A percentile compares a stretch with the other conserved stretches of the same genome.
Evolutionary conservation across 1,140 invertebrate species (phyloP).

Genomic region (Drosophila parabipectinata): DNA sequence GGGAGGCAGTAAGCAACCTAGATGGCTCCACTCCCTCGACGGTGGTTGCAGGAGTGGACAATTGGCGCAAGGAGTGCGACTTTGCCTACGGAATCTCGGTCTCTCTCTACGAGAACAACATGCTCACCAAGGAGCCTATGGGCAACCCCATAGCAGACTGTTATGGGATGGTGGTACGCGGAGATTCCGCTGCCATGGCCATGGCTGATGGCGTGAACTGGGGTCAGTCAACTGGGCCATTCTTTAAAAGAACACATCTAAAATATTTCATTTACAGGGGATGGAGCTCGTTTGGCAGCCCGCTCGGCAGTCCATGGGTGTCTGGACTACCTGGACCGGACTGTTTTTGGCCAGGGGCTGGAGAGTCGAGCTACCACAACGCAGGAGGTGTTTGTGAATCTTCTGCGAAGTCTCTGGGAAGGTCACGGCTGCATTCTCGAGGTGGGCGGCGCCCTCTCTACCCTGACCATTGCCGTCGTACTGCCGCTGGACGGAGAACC

Average conservation of each 20-base stretch:
- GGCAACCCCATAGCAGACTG: slow-evolving; percentile 96
- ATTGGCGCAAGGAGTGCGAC: slow-evolving; percentile 89
- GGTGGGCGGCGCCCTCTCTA: slow-evolving; percentile 94
- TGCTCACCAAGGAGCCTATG: slow-evolving; percentile 89
- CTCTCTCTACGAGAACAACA: slow-evolving; percentile 92
- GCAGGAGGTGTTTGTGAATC: slow-evolving; percentile 90
- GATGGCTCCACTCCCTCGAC: slow-evolving; percentile 32
- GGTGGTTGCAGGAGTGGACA: slow-evolving; percentile 87
- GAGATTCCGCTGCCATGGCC: slow-evolving; percentile 92
- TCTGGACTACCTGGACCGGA: slow-evolving; percentile 93
- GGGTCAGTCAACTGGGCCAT: slow-evolving; percentile 86
- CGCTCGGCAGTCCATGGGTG: slow-evolving; percentile 94
- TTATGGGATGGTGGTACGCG: slow-evolving; percentile 92
- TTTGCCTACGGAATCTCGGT: slow-evolving; percentile 89
- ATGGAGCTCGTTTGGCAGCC: slow-evolving; percentile 94
- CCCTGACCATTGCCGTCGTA: slow-evolving; percentile 92
- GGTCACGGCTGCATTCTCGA: slow-evolving; percentile 95
- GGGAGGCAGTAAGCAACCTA: slow-evolving; percentile 78
- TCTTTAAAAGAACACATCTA: not conserved
- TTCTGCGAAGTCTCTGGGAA: slow-evolving; percentile 93
- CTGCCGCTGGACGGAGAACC: slow-evolving; percentile 85
- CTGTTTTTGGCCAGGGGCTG: slow-evolving; percentile 86
- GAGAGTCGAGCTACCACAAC: slow-evolving; percentile 76
- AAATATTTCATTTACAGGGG: slow-evolving; percentile 84
- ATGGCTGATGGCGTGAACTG: slow-evolving; percentile 97